These are phyloP conservation scores for Cydia amplana DNA, from an alignment of 1,140 invertebrate species.

Conservation along the genomic window DNA sequence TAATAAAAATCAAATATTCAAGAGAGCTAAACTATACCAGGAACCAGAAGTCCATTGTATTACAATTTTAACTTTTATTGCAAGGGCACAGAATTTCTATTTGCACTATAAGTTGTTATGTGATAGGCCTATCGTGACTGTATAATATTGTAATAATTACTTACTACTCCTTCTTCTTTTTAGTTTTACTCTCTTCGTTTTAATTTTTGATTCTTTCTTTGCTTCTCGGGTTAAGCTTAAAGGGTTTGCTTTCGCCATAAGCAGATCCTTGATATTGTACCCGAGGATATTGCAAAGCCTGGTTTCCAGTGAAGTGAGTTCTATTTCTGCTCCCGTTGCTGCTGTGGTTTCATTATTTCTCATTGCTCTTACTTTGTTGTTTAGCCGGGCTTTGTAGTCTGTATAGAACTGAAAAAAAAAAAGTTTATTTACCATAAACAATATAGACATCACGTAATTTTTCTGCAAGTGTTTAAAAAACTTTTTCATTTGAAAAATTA, in stretches of 20 bases:
- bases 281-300: conserved; percentile 7
- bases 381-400: conserved; percentile 18
- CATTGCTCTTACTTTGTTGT: conserved; percentile 29
- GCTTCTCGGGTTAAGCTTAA: conserved; percentile 5
- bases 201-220: conserved; percentile 7
- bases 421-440: neutral
- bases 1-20: too few species aligned
- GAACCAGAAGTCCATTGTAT: too few species aligned
- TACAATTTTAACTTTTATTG: too few species aligned
- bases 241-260: conserved; percentile 7
- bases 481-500: neutral
- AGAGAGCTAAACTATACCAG: too few species aligned
- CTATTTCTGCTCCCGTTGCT: conserved; percentile 24
- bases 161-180: conserved; percentile 21
- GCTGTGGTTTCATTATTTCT: conserved; percentile 29
- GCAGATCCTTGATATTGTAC: conserved; percentile 22
- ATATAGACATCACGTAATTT: neutral
- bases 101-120: too few species aligned
- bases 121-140: too few species aligned
- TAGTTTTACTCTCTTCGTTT: neutral
- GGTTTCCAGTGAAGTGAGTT: conserved; percentile 23
- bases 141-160: neutral
- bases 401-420: conserved; percentile 17
- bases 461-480: neutral
- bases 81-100: too few species aligned